These are phyloP conservation scores for Drosophila dives DNA, from an alignment of 2,888 invertebrate genomes.

Conservation along the genomic window DNA sequence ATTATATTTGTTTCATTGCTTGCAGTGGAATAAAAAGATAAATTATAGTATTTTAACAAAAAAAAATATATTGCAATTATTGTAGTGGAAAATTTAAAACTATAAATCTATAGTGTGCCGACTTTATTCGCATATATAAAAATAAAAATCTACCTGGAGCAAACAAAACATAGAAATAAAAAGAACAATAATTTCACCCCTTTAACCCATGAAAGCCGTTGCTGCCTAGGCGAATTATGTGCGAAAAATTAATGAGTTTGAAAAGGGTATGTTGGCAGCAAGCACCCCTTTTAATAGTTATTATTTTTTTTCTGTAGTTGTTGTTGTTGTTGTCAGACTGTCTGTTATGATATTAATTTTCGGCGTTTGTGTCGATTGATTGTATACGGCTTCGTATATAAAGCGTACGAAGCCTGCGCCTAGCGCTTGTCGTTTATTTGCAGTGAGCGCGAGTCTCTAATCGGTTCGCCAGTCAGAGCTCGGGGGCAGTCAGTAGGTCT, in stretches of 20 bases:
- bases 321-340: background rate
- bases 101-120: background rate
- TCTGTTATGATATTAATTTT: conserved; percentile 20
- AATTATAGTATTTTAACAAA: background rate
- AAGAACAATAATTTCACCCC: background rate
- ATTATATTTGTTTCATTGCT: background rate
- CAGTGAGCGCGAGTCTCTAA: conserved; percentile 34
- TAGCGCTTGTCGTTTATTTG: conserved; percentile 22
- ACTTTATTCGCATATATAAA: too few species aligned
- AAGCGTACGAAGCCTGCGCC: conserved; percentile 47
- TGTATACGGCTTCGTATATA: conserved; percentile 47
- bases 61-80: background rate
- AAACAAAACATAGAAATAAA: background rate
- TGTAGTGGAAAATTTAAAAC: background rate
- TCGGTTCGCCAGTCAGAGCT: conserved; percentile 32
- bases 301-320: background rate
- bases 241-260: background rate
- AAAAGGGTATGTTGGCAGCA: conserved; percentile 23
- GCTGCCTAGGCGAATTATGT: background rate
- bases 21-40: background rate
- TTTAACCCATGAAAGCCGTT: background rate
- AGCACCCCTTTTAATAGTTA: background rate
- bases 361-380: conserved; percentile 22
- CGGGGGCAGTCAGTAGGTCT: conserved; percentile 30
- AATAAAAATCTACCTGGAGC: background rate